These are phyloP conservation scores for Drosophila robusta DNA, from an alignment of 2,888 invertebrate genomes.

Conservation along the genomic window DNA sequence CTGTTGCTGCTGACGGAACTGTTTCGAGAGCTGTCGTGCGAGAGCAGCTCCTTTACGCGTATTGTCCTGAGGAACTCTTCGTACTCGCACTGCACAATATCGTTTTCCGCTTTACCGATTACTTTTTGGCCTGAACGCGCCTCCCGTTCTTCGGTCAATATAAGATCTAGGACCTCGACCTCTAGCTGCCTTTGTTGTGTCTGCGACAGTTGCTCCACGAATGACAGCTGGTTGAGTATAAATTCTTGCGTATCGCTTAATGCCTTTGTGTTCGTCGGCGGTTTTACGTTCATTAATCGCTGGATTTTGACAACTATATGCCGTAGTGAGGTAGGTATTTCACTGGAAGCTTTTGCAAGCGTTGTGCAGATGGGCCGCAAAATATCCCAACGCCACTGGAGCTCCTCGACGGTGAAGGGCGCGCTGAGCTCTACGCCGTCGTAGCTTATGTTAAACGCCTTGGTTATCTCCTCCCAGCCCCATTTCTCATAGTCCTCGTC, in stretches of 20 bases:
- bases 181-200: slow-evolving; percentile 58
- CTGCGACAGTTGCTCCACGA: slow-evolving; percentile 47
- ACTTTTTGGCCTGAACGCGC: not conserved
- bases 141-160: slow-evolving; percentile 59
- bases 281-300: slow-evolving; percentile 4
- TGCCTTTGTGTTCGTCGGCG: not conserved
- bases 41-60: slow-evolving; percentile 51
- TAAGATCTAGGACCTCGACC: slow-evolving; percentile 67
- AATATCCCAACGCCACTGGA: slow-evolving; percentile 69
- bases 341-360: slow-evolving; percentile 45
- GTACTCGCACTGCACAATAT: slow-evolving; percentile 48
- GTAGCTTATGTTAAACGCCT: slow-evolving; percentile 52
- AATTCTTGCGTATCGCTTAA: slow-evolving; percentile 1
- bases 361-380: slow-evolving; percentile 57
- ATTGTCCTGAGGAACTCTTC: slow-evolving; percentile 58
- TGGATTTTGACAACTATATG: slow-evolving; percentile 51
- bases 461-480: slow-evolving; percentile 59
- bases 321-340: slow-evolving; percentile 54
- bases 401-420: slow-evolving; percentile 52
- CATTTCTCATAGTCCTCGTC: slow-evolving; percentile 57
- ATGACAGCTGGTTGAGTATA: slow-evolving; percentile 45
- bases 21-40: not conserved
- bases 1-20: not conserved
- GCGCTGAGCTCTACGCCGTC: slow-evolving; percentile 11
- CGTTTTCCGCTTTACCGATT: not conserved